Base-by-base conservation (phyloP, 1,140 invertebrate species). In the Campoletis sonorensis region DNA sequence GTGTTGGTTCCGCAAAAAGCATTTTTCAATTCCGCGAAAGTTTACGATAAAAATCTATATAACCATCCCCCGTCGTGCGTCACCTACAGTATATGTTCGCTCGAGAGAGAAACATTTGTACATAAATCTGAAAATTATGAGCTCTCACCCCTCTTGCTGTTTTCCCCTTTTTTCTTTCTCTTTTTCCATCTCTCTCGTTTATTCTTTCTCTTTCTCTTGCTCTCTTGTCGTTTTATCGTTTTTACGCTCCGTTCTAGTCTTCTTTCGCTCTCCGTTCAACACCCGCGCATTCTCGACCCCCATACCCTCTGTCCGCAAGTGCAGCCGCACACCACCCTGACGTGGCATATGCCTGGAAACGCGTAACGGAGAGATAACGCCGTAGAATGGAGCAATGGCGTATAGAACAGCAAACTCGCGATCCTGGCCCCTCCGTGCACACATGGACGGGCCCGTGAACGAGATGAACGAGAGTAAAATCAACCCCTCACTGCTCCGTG, bases 61-160 rank as follows among this genome's bases (percentile, higher is more conserved):
- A 37, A 70, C 3, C 67, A 70, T 33, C 87, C 87, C 87, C 84
- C 61, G 21, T 64, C 54, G 80, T 30, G 21, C 37, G 40, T 67
- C 72, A 80, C 80, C 80, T 79, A 33, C 72, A 30, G 49, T 75
- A 30, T 16, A 27, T 77, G 75, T 64, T 78, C 76, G n/a, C 58
- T 67, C 76, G 76, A 45, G 84, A 84, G 75, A 87, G 88, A 90
- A 91, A 90, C 89, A 91, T 91, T 91, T 90, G 89, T 91, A 91
- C 90, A 91, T 91, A 91, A 91, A 91, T 91, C 89, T 90, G 88
- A 90, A 91, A 91, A 91, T 91, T 91, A 91, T 89, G 87, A 90
- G 73, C 51, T 78, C 61, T 58, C 26, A 16, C 76, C 73, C 30
- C 54, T 21, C 30, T n/a, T 18, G 15, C 11, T 54, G 5, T 67